Evolutionary conservation across 2,888 invertebrate genomes (phyloP).

Genomic region (Drosophila pegasa): DNA sequence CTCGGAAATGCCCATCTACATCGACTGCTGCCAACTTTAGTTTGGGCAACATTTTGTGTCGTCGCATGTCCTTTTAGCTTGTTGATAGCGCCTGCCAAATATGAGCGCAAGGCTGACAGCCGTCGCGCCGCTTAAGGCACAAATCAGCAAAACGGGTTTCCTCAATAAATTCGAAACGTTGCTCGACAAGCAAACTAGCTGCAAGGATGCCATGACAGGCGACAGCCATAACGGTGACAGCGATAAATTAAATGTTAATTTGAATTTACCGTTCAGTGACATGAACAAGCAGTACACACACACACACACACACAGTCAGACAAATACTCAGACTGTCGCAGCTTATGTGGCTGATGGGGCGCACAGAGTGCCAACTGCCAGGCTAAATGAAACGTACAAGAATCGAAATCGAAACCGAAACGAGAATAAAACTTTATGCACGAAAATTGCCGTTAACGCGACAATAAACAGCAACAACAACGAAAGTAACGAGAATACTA

Average conservation of each 20-base stretch:
- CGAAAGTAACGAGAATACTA: slow-evolving; percentile 39
- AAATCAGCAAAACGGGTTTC: slow-evolving; percentile 61
- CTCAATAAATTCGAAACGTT: slow-evolving; percentile 71
- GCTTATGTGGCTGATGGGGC: slow-evolving; percentile 40
- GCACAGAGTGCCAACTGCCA: slow-evolving; percentile 61
- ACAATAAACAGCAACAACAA: slow-evolving; percentile 61
- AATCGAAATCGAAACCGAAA: slow-evolving; percentile 59
- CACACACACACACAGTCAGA: slow-evolving; percentile 24
- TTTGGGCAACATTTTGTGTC: slow-evolving; percentile 41
- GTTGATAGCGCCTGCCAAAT: slow-evolving; percentile 43
- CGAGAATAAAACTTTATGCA: slow-evolving; percentile 66
- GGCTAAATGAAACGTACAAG: slow-evolving; percentile 59
- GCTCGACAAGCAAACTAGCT: slow-evolving; percentile 27
- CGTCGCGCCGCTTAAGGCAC: slow-evolving; percentile 31
- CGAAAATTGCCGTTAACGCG: slow-evolving; percentile 74
- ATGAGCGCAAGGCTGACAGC: slow-evolving; percentile 61
- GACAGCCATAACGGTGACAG: slow-evolving; percentile 81
- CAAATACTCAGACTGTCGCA: slow-evolving; percentile 9
- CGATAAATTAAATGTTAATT: slow-evolving; percentile 82
- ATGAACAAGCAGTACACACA: slow-evolving; percentile 57
- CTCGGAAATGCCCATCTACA: neutral
- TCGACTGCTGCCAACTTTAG: neutral
- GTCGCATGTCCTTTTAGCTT: slow-evolving; percentile 45
- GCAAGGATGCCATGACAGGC: slow-evolving; percentile 65
- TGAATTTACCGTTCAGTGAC: slow-evolving; percentile 80